A percentile compares a stretch with the other conserved stretches of the same genome.
phyloP scores from a whole-genome alignment of 2,888 invertebrate species.

The Pyrochroa serraticornis region DNA sequence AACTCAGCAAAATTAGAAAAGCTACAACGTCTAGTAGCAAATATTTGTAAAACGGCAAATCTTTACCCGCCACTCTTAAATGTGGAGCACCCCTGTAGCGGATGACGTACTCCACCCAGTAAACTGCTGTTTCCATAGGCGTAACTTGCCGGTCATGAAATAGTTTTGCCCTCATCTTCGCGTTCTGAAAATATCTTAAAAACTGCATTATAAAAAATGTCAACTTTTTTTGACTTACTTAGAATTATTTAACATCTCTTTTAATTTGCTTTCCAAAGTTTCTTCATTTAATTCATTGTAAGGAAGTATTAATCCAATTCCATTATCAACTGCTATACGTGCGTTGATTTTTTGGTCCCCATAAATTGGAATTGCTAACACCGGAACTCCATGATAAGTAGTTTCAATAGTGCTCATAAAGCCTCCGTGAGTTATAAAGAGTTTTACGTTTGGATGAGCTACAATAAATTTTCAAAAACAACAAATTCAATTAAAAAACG shows the following conservation, averaged over 20 bases:
- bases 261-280: constrained; percentile 42
- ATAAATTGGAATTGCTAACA: constrained; percentile 62
- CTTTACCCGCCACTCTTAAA: constrained; percentile 25
- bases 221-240: constrained; percentile 37
- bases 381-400: constrained; percentile 58
- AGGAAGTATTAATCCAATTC: constrained; percentile 55
- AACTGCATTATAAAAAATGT: neutral
- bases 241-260: constrained; percentile 44
- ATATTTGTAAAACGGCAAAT: constrained; percentile 31
- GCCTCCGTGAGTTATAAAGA: constrained; percentile 61
- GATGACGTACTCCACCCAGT: constrained; percentile 34
- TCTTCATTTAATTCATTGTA: constrained; percentile 50
- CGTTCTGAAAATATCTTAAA: constrained; percentile 9
- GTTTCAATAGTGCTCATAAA: constrained; percentile 59
- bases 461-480: neutral
- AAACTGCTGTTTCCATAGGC: constrained; percentile 32
- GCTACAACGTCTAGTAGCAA: constrained; percentile 27
- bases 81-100: constrained; percentile 14
- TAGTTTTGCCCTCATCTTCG: constrained; percentile 6
- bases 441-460: constrained; percentile 57
- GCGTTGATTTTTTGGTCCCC: constrained; percentile 63
- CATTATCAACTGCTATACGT: constrained; percentile 54
- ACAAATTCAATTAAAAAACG: neutral
- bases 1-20: neutral
- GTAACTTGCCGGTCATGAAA: constrained; percentile 13